Base-by-base conservation (phyloP, 2,797 vertebrate species). In the Diplodus sargus region DNA sequence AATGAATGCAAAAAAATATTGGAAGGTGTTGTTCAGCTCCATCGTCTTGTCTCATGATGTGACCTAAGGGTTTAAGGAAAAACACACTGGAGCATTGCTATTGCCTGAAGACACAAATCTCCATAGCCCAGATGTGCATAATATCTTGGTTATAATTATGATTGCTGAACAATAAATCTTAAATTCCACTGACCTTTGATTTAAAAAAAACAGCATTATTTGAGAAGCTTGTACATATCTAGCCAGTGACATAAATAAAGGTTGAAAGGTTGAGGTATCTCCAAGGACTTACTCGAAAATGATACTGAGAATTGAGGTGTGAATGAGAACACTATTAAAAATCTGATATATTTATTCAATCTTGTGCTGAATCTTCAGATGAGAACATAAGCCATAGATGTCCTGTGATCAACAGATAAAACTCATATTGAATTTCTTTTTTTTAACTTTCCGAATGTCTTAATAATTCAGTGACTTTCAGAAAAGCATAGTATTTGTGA, bases 401-500 rank as follows among this genome's bases (percentile, higher is more conserved):
- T 12, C 16, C 10, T 60, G 18, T 53, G 15, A 57, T 18, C 59
- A 51, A 54, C 11, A 62, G 5, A 72, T 62, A 5, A 34, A 15
- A 42, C n/a, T 57, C 14, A 57, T 22, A 8, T 8, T n/a, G 4
- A 15, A 51, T n/a, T 45, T 16, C 25, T 25, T 7, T 15, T 47
- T 25, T 34, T 1, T 5, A 30, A 5, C 45, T 16, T 47, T 47
- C 39, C 5, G 5, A 23, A 28, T 28, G 6, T n/a, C 5, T 64
- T 8, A 59, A 59, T 48, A 49, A 56, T 51, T 63, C 1, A 2
- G 39, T 62, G 25, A 42, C 2, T 0, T 13, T 15, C 4, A 70
- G 23, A 25, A 23, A 69, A 69, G 63, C 15, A 1, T 5, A 30
- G 4, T 49, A 25, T 74, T 30, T 68, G 4, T 75, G 39, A 72